phyloP scores from a whole-genome alignment of 1,140 invertebrate genomes.

The Melanaphis sacchari region DNA sequence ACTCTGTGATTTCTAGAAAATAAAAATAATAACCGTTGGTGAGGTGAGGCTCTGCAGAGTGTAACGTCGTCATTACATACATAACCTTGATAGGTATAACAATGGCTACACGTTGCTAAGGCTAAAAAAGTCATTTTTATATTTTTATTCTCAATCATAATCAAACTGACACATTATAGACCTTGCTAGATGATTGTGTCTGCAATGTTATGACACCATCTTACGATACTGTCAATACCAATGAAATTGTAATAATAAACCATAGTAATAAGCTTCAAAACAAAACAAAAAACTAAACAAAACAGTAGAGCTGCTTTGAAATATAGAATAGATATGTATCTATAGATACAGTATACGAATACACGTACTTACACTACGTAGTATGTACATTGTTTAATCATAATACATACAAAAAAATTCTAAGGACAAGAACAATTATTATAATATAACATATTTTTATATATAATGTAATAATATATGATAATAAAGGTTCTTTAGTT shows the following conservation, averaged over 20 bases:
- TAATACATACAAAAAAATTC: background rate
- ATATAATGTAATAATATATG: background rate
- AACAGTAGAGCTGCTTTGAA: background rate
- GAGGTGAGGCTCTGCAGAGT: slow-evolving; percentile 18
- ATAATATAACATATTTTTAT: background rate
- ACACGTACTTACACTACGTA: no score
- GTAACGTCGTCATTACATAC: slow-evolving; percentile 19
- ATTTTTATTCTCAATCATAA: slow-evolving; percentile 36
- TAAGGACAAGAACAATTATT: background rate
- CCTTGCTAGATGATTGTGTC: slow-evolving; percentile 23
- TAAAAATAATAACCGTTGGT: background rate
- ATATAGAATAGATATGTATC: background rate
- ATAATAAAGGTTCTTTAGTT: background rate
- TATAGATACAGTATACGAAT: no score
- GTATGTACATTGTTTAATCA: background rate
- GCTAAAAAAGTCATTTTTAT: slow-evolving; percentile 28
- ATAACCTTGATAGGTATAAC: slow-evolving; percentile 49
- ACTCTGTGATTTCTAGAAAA: background rate
- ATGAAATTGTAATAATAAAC: background rate
- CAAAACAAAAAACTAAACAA: background rate
- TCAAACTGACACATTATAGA: slow-evolving; percentile 1
- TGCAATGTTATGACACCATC: background rate
- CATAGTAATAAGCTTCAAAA: background rate
- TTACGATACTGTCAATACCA: background rate
- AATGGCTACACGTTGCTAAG: background rate